Conservation (phyloP, 2,113 vertebrate genomes). For the Vulpes lagopus region DNA sequence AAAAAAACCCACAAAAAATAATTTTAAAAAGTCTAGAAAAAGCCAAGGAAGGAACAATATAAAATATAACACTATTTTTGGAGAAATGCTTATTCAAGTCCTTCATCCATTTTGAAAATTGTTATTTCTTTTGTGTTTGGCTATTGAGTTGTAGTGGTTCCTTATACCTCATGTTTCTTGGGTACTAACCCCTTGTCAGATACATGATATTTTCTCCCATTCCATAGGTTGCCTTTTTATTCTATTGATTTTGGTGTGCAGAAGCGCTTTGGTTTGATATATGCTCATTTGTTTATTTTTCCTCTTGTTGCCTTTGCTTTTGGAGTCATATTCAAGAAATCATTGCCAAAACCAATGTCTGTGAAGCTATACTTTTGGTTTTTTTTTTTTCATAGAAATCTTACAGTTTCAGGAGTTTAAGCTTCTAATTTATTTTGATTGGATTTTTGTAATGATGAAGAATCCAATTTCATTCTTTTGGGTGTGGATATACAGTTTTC, state of each 20-base stretch:
- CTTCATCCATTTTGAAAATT: not conserved
- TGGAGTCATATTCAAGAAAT: not conserved
- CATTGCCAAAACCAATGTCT: not conserved
- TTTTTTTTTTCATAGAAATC: not conserved
- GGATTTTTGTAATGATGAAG: not conserved
- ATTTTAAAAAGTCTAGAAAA: not conserved
- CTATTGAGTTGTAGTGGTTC: not conserved
- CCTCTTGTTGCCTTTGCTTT: not conserved
- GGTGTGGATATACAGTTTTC: not conserved
- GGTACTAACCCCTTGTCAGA: not conserved
- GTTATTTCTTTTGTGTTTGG: not conserved
- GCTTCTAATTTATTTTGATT: not conserved
- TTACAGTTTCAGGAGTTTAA: not conserved
- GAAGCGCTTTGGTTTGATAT: not conserved
- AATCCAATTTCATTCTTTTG: not conserved
- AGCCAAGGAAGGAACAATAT: slow-evolving; percentile 27
- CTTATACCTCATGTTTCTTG: not conserved
- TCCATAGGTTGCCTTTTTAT: not conserved
- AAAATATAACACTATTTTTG: not conserved
- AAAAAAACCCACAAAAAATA: not conserved
- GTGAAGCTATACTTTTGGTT: not conserved
- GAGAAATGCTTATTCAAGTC: slow-evolving; percentile 24
- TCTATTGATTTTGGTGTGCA: not conserved
- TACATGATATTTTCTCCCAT: not conserved
- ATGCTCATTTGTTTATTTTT: not conserved